Conservation (phyloP, 1,140 invertebrate species). For the Anastrepha ludens region DNA sequence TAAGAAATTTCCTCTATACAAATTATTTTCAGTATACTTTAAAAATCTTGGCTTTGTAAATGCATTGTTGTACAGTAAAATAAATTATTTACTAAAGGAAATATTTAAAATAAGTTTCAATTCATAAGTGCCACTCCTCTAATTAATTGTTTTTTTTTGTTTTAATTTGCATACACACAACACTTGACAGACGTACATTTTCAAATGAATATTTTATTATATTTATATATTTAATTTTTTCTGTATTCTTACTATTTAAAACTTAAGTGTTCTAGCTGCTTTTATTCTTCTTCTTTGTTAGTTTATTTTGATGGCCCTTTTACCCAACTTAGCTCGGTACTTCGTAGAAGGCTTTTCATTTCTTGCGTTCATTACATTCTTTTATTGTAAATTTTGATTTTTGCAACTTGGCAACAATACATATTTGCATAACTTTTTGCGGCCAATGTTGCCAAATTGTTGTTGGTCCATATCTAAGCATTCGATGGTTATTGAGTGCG, state of each 20-base stretch:
- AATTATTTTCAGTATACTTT: background rate
- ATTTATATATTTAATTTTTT: background rate
- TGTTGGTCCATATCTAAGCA: no score
- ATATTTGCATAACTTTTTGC: no score
- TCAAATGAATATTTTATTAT: background rate
- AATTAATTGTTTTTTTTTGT: background rate
- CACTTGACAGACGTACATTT: slow-evolving; percentile 11
- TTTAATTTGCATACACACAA: background rate
- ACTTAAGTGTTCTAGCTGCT: background rate
- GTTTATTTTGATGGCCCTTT: background rate
- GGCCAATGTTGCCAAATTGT: no score
- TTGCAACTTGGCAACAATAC: no score
- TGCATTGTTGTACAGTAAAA: background rate
- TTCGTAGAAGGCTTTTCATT: background rate
- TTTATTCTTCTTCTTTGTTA: background rate
- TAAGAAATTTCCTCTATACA: background rate
- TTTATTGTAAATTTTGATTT: no score
- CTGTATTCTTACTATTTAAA: background rate
- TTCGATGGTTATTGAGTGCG: no score
- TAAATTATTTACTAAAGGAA: background rate
- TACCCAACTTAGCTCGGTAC: background rate
- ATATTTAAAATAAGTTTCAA: background rate
- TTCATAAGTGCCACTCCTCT: background rate
- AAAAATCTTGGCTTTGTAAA: background rate
- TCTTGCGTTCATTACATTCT: no score